Base-by-base conservation (phyloP, 2,888 invertebrate species). In the Ichneumon xanthorius region DNA sequence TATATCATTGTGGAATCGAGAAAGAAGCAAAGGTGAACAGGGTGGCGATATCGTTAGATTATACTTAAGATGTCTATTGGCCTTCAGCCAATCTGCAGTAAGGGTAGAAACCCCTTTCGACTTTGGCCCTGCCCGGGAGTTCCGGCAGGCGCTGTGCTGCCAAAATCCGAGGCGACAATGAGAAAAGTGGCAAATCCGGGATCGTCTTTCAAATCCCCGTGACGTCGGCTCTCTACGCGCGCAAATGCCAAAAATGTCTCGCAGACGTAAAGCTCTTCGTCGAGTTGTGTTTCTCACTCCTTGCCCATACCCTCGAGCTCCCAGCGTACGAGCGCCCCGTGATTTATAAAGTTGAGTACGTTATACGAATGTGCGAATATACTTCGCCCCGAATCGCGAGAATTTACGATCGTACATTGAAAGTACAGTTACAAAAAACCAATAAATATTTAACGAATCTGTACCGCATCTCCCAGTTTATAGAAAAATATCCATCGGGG, bases 21-120 rank as follows among this genome's bases (percentile, higher is more conserved):
- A 33, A 48, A 78, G 61, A 58, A 71, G 48, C 11, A 76, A 65
- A 58, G 80, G 85, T 83, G 84, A 78, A 82, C 80, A 86, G 89
- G 87, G 90, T 89, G 87, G 89, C 89, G 89, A 90, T 90, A 90
- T 89, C 90, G 91, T 92, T 90, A 89, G 90, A 91, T 91, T 91
- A 91, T 91, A 90, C 90, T 90, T 89, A 89, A 92, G 90, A 92
- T 90, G 90, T 91, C 90, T 90, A 91, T 91, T 92, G 92, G 92
- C 89, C 73, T 61, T 33, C 71, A 71, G 91, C 92, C 92, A 92
- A 91, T 90, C 85, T 90, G 90, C 77, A 87, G 84, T 80, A 67
- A 84, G 86, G 84, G 84, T 87, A 72, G 80, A 76, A 82, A 67
- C 67, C 70, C 58, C 63, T 68, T 68, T 83, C 85, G 86, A 61